phyloP scores from a whole-genome alignment of 92 coral and sea anemone species.

The Epizoanthus ramosus region DNA sequence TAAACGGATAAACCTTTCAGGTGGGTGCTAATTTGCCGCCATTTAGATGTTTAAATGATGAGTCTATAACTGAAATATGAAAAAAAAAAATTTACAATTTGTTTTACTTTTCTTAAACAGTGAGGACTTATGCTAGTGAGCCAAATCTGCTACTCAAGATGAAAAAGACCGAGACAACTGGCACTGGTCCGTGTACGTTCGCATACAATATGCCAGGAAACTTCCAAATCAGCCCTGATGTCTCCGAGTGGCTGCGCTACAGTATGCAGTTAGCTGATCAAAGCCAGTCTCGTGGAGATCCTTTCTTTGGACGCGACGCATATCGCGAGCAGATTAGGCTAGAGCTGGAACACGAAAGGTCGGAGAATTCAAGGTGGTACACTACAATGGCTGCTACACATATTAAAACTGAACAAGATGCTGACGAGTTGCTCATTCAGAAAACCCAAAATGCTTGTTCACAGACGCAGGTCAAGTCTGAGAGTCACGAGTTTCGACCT shows the following conservation, averaged over 20 bases:
- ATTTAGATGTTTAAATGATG: too few species aligned
- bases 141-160: slow-evolving; percentile 68
- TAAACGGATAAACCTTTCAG: too few species aligned
- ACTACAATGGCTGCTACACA: slow-evolving; percentile 14
- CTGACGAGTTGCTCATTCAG: slow-evolving; percentile 48
- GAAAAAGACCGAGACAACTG: slow-evolving; percentile 35
- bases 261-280: slow-evolving; percentile 68
- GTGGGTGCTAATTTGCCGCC: too few species aligned
- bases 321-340: slow-evolving; percentile 36
- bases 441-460: slow-evolving; percentile 33
- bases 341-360: slow-evolving; percentile 5
- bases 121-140: slow-evolving; percentile 74
- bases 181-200: slow-evolving; percentile 37
- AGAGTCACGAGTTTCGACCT: background rate
- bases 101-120: slow-evolving; percentile 41
- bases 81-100: background rate
- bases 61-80: background rate
- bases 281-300: slow-evolving; percentile 42
- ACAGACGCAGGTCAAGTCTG: slow-evolving; percentile 14
- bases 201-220: slow-evolving; percentile 28
- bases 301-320: slow-evolving; percentile 49
- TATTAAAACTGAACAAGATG: slow-evolving; percentile 16
- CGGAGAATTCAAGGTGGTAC: slow-evolving; percentile 26
- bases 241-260: slow-evolving; percentile 68
- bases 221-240: slow-evolving; percentile 36